Conservation (phyloP, 2,888 invertebrate genomes). For the Clitarchus hookeri region DNA sequence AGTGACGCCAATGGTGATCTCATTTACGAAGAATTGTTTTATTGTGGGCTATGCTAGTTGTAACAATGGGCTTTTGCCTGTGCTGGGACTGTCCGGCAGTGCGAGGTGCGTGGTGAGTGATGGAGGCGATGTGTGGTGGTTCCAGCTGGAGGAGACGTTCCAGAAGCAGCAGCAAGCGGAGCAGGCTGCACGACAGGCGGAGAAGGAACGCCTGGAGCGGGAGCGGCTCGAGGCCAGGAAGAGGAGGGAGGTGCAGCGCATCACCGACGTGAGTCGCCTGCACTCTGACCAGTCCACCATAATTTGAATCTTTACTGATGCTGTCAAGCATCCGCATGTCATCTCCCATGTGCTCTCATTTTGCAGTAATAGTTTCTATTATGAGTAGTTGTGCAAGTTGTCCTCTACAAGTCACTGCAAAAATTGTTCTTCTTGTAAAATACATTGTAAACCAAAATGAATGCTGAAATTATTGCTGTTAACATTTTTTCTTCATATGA, state of each 20-base stretch:
- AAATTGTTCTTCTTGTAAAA: too few species aligned
- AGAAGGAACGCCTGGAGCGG: slow-evolving; percentile 79
- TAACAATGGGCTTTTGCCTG: background rate
- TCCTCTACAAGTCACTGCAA: too few species aligned
- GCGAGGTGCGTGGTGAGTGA: background rate
- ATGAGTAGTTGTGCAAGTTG: too few species aligned
- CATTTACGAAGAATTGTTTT: background rate
- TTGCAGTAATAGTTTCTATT: too few species aligned
- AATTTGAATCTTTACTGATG: too few species aligned
- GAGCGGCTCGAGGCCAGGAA: slow-evolving; percentile 84
- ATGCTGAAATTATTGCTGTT: too few species aligned
- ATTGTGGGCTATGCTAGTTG: background rate
- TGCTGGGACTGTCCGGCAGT: background rate
- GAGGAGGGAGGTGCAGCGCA: slow-evolving; percentile 85
- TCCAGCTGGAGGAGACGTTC: slow-evolving; percentile 83
- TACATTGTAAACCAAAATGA: too few species aligned
- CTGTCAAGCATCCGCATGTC: too few species aligned
- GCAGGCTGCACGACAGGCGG: slow-evolving; percentile 72
- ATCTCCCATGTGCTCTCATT: too few species aligned
- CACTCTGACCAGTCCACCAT: background rate
- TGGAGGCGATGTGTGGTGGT: background rate
- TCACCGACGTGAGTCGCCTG: slow-evolving; percentile 69
- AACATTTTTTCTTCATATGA: too few species aligned
- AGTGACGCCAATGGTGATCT: too few species aligned
- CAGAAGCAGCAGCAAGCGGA: slow-evolving; percentile 78